Evolutionary conservation across 2,888 invertebrate genomes (phyloP).

Genomic region (Drosophila robusta): DNA sequence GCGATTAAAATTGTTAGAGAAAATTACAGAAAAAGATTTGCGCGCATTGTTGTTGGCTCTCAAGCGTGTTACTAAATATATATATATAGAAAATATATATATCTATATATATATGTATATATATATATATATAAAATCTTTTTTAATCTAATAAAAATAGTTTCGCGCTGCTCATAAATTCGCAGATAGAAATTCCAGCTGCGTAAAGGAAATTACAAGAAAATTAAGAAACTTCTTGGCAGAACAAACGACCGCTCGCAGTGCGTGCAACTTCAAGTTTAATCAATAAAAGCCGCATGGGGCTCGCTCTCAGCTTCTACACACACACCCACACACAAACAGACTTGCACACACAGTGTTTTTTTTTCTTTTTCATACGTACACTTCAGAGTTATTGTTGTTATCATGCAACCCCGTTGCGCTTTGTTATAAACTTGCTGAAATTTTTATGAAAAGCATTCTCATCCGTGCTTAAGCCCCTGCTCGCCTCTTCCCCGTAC

Average conservation of each 20-base stretch:
- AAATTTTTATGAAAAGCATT: constrained; percentile 62
- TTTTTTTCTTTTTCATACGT: constrained; percentile 9
- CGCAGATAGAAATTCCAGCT: constrained; percentile 80
- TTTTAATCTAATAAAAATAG: constrained; percentile 81
- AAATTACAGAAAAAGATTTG: constrained; percentile 72
- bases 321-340: constrained; percentile 7
- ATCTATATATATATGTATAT: constrained; percentile 10
- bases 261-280: constrained; percentile 77
- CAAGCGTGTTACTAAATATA: constrained; percentile 1
- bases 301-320: constrained; percentile 27
- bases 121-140: constrained; percentile 23
- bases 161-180: constrained; percentile 74
- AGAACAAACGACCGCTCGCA: constrained; percentile 49
- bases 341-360: constrained; percentile 7
- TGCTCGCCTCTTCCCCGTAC: constrained; percentile 9
- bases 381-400: constrained; percentile 60
- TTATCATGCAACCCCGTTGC: constrained; percentile 63
- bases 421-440: constrained; percentile 62
- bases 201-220: constrained; percentile 78
- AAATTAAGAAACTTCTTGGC: constrained; percentile 76
- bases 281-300: constrained; percentile 78
- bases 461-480: constrained; percentile 41
- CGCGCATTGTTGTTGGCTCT: constrained; percentile 45
- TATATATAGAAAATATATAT: constrained; percentile 14
- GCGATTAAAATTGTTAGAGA: constrained; percentile 81